Percentiles rank a stretch among this genome's conserved stretches.
Conservation (phyloP, 2,113 vertebrate genomes). For the Naja naja region DNA sequence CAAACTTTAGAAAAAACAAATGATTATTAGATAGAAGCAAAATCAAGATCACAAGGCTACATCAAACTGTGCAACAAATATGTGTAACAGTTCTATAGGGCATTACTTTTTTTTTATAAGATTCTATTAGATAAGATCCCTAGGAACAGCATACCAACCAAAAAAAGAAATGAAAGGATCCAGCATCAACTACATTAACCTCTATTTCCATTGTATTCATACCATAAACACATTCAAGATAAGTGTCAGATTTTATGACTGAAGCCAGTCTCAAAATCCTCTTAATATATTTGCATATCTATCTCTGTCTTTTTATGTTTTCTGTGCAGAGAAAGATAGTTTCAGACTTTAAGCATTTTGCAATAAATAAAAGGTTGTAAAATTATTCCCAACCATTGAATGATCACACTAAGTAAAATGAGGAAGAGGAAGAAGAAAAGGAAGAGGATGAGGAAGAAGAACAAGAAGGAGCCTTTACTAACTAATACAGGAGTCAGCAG, state of each 20-base stretch:
- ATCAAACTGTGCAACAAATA: background rate
- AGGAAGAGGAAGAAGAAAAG: too few species aligned
- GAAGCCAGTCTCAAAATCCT: background rate
- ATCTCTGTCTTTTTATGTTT: background rate
- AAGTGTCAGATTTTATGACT: background rate
- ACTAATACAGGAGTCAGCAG: background rate
- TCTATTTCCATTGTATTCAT: background rate
- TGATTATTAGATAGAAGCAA: background rate
- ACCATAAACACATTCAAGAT: background rate
- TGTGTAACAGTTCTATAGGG: background rate
- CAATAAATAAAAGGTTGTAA: background rate
- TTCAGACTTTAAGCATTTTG: background rate
- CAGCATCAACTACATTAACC: background rate
- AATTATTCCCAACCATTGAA: background rate
- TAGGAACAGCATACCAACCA: background rate
- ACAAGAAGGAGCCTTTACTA: background rate
- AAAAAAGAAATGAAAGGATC: constrained; percentile 6
- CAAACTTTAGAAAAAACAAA: background rate
- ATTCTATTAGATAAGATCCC: background rate
- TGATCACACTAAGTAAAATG: background rate
- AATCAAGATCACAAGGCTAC: background rate
- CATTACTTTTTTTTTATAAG: background rate
- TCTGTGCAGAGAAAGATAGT: background rate
- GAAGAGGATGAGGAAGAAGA: too few species aligned
- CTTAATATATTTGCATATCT: background rate